Evolutionary conservation across 2,797 vertebrate species (phyloP).

Genomic region (Myotis findleyi): DNA sequence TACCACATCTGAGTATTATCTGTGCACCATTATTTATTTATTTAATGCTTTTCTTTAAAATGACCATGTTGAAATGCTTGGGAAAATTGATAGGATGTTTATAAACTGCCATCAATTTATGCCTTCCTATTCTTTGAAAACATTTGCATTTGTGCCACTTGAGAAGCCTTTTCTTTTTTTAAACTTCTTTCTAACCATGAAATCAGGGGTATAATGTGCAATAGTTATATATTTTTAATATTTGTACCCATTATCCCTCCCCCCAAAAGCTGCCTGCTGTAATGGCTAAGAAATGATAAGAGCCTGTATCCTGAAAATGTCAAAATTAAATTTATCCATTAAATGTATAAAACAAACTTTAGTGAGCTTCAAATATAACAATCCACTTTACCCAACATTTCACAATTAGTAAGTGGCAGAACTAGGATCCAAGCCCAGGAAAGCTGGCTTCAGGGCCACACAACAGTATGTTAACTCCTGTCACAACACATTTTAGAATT

Average conservation of each 20-base stretch:
- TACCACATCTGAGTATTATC: neutral
- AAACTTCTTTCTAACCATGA: neutral
- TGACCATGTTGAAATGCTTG: slow-evolving; percentile 36
- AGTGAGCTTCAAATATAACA: slow-evolving; percentile 25
- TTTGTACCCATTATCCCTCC: neutral
- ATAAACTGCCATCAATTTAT: neutral
- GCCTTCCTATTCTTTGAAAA: slow-evolving; percentile 26
- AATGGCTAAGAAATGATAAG: slow-evolving; percentile 10
- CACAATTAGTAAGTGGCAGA: neutral
- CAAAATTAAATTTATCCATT: neutral
- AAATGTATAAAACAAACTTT: slow-evolving; percentile 6
- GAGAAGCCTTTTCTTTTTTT: neutral
- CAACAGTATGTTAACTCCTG: neutral
- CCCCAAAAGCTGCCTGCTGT: neutral
- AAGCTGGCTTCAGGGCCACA: neutral
- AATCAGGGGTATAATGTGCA: neutral
- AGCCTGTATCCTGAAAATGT: neutral
- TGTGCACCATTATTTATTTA: neutral
- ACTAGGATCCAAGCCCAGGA: neutral
- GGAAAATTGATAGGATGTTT: neutral
- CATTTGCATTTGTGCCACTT: neutral
- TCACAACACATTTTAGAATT: slow-evolving; percentile 18
- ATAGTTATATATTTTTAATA: neutral
- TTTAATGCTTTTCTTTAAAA: slow-evolving; percentile 46
- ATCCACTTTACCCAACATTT: neutral